Evolutionary conservation across 2,888 invertebrate species (phyloP), one percentile per base, ranked within the genome.

Genomic region (Enchytraeus crypticus): DNA sequence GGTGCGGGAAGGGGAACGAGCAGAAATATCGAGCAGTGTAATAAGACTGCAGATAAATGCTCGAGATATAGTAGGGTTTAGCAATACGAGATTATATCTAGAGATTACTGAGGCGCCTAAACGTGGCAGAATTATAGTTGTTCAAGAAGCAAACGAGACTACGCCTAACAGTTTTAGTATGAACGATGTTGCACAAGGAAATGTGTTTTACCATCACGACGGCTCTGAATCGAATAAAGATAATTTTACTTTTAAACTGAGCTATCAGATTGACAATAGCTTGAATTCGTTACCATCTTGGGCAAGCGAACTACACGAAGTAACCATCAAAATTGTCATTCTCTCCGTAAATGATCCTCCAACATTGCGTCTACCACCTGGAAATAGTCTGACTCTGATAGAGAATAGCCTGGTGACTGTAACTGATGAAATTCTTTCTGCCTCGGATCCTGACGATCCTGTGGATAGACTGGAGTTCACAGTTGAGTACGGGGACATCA

Each of bases 301-400:
- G 38, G 59, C 73, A 32, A 65, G 68, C 38, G 68, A 71, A 57
- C 69, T 63, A 54, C 73, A 73, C 66, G 69, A 87, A 5, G 91
- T 92, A 76, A 85, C 88, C 32, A 82, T 95, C 23, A 87, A 88
- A 70, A 87, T 91, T 58, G 88, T 88, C 76, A 84, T 95, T 32
- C 87, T 88, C 1, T 87, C 91, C 26, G 87, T 89, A 63, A 93
- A 95, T 77, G 95, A 95, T 82, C 88, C 90, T n/a, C 95, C 95
- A 0, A 84, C 86, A 51, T 81, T 95, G 14, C 43, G 65, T 21
- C 62, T 77, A 4, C 67, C 71, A 11, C 64, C 47, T 66, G 70
- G 62, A 26, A 68, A 67, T 29, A 58, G 66, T 14, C 61, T 77
- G 38, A 66, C 67, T 46, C 65, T 77, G 11, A 70, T 72, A 33